Evolutionary conservation across 2,113 vertebrate genomes (phyloP).

Genomic region (Pongo pygmaeus): DNA sequence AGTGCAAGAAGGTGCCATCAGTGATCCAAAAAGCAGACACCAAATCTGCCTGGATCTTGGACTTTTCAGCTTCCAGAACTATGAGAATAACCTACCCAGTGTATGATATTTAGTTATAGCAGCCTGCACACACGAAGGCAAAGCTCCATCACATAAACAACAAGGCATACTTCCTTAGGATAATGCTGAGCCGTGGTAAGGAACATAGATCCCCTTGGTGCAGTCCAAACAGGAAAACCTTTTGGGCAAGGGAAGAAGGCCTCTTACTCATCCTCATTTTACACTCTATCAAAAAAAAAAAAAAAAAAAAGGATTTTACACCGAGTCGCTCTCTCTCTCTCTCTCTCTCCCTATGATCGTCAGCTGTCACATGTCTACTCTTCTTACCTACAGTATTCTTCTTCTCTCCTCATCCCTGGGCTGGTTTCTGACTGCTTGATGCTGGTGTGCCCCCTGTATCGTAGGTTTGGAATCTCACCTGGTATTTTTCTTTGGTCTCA

Average conservation of each 20-base stretch:
- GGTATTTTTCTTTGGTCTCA: not conserved
- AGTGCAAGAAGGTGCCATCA: not conserved
- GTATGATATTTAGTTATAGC: not conserved
- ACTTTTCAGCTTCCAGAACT: not conserved
- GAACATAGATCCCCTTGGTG: rapidly evolving
- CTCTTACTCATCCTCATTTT: not conserved
- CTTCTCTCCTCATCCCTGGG: not conserved
- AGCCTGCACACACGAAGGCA: not conserved
- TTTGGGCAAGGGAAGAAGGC: not conserved
- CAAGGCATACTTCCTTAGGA: rapidly evolving
- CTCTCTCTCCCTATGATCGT: not conserved
- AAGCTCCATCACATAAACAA: not conserved
- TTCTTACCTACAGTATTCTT: not conserved
- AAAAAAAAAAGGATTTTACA: too few relatives aligned
- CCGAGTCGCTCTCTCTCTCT: not conserved
- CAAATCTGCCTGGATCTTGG: not conserved
- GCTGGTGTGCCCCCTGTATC: too few relatives aligned
- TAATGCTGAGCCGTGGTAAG: not conserved
- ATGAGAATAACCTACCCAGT: not conserved
- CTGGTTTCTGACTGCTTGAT: not conserved
- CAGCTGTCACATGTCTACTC: not conserved
- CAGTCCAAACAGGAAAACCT: not conserved
- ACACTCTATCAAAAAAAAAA: not conserved
- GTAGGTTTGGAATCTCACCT: not conserved
- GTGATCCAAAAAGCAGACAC: not conserved